Evolutionary conservation across 2,888 invertebrate genomes (phyloP), one percentile per base, ranked within the genome.

Genomic region (Amorpha juglandis): DNA sequence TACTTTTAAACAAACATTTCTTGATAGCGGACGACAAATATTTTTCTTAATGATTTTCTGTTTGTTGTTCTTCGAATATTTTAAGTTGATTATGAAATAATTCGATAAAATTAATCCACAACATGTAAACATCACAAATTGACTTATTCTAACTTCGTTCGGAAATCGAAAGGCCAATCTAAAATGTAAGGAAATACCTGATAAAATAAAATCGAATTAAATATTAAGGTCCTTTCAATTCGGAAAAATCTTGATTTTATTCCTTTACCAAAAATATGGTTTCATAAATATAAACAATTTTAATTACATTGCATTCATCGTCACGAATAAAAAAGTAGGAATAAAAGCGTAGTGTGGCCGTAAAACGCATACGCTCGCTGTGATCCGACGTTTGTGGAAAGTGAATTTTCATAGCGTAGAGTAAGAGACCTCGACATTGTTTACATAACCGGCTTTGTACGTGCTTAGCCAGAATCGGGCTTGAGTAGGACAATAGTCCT

Each of bases 351-450:
- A 27, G 55, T 55, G 16, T 55, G 14, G 6, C 33, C 16, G 55
- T 38, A 38, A 42, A 58, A 38, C 35, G 55, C 55, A 55, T 4
- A 16, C 19, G 12, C 38, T 38, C 12, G 12, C 19, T 9, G 42
- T 12, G 50, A 50, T 21, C 19, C 50, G 9, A n/a, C 19, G 19
- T 58, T 52, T 52, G 52, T 78, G 69, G 68, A 74, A 78, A 78
- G 71, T 75, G 74, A 76, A 77, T 82, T 79, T 74, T 77, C 70
- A 73, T 74, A 76, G 69, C 19, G 9, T 67, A 68, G 65, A 65
- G 69, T 71, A 74, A 73, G 74, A 66, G 8, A 50, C 48, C 19
- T 63, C 55, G 6, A 12, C 42, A 0, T 38, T 6, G 42, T 42
- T 58, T 58, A 19, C 52, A 63, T 63, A 21, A 58, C 62, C 38